These are phyloP conservation scores for Diphyllodes magnificus DNA, from an alignment of 2,113 vertebrate genomes.

Conservation along the genomic window DNA sequence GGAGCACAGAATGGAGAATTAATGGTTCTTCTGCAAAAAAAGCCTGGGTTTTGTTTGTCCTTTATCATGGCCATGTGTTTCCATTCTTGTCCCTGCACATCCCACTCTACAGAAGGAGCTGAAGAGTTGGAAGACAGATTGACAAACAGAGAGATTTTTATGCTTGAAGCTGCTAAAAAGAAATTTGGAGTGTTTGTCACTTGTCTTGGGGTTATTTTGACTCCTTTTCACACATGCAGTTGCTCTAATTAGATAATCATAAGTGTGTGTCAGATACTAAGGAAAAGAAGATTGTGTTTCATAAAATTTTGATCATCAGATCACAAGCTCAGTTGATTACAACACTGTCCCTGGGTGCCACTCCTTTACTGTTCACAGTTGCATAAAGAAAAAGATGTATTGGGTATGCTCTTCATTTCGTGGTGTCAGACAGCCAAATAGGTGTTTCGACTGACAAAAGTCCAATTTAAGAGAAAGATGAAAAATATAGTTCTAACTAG, in stretches of 20 bases:
- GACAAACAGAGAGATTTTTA: neutral
- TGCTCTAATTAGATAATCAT: neutral
- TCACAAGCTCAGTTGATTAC: neutral
- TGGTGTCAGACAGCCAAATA: neutral
- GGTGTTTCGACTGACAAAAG: neutral
- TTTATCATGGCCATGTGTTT: neutral
- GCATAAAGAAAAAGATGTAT: neutral
- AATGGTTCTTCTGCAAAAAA: neutral
- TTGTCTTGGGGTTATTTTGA: neutral
- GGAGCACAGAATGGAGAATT: neutral
- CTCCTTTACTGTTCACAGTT: neutral
- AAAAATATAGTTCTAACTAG: neutral
- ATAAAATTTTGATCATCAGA: neutral
- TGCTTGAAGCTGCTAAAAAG: neutral
- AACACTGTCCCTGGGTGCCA: neutral
- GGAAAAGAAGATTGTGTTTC: neutral
- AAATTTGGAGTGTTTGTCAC: neutral
- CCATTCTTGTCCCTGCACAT: neutral
- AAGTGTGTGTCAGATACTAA: neutral
- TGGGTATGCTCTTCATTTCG: neutral
- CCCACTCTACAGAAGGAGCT: neutral
- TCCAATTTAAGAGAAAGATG: neutral
- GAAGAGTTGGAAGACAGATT: neutral
- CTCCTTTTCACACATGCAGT: neutral
- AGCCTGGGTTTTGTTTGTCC: neutral